phyloP scores from a whole-genome alignment of 2,113 vertebrate species.

The Silurus asotus region DNA sequence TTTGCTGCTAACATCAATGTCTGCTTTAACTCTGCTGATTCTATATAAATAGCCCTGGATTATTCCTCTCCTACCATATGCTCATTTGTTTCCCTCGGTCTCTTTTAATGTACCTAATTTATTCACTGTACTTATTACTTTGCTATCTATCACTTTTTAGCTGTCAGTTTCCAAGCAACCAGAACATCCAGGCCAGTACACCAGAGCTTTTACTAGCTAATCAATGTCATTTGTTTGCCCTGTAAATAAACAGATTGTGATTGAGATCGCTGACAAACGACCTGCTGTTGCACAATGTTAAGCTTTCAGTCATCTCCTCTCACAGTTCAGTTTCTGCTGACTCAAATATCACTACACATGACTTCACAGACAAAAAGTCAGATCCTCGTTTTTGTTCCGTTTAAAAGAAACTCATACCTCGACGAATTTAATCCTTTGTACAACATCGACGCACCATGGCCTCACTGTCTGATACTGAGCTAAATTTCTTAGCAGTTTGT shows the following conservation, averaged over 20 bases:
- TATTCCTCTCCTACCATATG: not conserved
- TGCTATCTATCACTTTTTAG: not conserved
- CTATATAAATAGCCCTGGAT: too few species aligned
- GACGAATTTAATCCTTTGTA: not conserved
- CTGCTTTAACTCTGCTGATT: too few species aligned
- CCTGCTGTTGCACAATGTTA: not conserved
- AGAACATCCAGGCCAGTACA: not conserved
- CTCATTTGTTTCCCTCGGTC: not conserved
- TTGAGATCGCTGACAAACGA: not conserved
- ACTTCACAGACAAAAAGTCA: too few species aligned
- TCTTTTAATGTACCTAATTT: not conserved
- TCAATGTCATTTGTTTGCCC: not conserved
- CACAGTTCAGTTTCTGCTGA: not conserved
- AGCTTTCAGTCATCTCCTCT: not conserved
- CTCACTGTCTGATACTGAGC: not conserved
- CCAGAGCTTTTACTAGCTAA: not conserved
- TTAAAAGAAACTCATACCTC: not conserved
- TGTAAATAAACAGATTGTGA: not conserved
- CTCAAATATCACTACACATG: not conserved
- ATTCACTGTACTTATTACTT: not conserved
- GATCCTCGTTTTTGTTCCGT: too few species aligned
- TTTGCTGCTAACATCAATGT: too few species aligned
- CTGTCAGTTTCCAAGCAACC: not conserved
- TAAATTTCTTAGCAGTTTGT: slow-evolving; percentile 21
- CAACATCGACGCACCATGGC: not conserved